A percentile compares a stretch with the other conserved stretches of the same genome.
These are phyloP conservation scores for Drusus annulatus DNA, from an alignment of 1,140 invertebrate species.

Conservation along the genomic window DNA sequence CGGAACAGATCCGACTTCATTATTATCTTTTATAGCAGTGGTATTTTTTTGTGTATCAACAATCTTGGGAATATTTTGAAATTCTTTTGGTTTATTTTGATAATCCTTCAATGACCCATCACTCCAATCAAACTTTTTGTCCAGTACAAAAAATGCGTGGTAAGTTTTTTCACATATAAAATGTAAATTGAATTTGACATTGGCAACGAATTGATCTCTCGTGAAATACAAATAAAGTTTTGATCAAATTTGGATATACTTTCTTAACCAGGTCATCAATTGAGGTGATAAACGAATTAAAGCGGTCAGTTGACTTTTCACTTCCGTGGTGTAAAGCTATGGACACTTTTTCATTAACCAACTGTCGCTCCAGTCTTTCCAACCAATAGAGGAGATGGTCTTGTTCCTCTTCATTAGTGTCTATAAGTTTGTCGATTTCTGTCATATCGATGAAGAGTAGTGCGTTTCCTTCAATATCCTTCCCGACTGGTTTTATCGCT, in stretches of 20 bases:
- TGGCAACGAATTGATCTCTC: not conserved
- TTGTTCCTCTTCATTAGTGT: not conserved
- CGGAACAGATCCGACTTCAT: not conserved
- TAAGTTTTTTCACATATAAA: not conserved
- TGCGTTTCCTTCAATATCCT: not conserved
- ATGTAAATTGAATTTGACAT: not conserved
- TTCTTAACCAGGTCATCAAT: not conserved
- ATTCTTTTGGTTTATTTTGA: not conserved
- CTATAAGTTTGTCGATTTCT: not conserved
- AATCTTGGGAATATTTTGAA: not conserved
- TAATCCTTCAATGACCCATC: not conserved
- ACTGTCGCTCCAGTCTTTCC: not conserved
- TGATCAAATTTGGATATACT: not conserved
- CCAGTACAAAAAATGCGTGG: not conserved
- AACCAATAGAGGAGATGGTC: conserved; percentile 16
- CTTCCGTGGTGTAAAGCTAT: not conserved
- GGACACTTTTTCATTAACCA: not conserved
- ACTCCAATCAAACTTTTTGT: not conserved
- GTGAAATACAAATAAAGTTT: not conserved
- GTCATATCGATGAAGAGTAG: not conserved
- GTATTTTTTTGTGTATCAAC: not conserved
- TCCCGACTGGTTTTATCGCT: not conserved
- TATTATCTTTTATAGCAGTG: not conserved
- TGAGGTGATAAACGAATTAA: too few relatives aligned
- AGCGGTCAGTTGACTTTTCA: not conserved